Conservation (phyloP, 2,113 vertebrate genomes). For the Hoplias malabaricus region DNA sequence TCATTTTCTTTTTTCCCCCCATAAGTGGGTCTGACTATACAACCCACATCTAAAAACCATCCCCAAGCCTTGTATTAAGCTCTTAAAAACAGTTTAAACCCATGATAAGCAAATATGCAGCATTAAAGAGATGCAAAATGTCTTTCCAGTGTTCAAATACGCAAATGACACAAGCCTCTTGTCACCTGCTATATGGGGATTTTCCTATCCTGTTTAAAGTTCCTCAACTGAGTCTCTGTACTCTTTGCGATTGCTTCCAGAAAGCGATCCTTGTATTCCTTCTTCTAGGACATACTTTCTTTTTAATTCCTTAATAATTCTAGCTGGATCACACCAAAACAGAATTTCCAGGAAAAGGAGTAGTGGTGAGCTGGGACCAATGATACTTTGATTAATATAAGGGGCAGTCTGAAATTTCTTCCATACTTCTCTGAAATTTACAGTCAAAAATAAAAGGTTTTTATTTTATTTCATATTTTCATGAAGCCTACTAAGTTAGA, state of each 20-base stretch:
- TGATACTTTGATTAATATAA: constrained; percentile 1
- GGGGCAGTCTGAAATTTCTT: neutral
- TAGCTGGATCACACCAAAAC: neutral
- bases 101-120: neutral
- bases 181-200: neutral
- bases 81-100: neutral
- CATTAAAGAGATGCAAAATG: neutral
- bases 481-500: no score
- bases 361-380: neutral
- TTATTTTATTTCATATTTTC: no score
- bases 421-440: no score
- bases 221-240: neutral
- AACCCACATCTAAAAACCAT: neutral
- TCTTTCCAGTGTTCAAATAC: neutral
- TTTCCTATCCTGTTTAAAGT: neutral
- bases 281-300: constrained; percentile 14
- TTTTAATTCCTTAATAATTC: constrained; percentile 27
- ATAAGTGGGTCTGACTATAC: neutral
- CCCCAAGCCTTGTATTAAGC: neutral
- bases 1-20: neutral
- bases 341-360: neutral
- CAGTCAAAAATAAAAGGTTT: neutral
- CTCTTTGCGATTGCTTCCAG: neutral
- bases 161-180: neutral
- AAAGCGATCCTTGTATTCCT: neutral